Percentiles rank a stretch among this genome's conserved stretches.
Evolutionary conservation across 1,140 invertebrate species (phyloP).

Genomic region (Pachypsylla venusta): DNA sequence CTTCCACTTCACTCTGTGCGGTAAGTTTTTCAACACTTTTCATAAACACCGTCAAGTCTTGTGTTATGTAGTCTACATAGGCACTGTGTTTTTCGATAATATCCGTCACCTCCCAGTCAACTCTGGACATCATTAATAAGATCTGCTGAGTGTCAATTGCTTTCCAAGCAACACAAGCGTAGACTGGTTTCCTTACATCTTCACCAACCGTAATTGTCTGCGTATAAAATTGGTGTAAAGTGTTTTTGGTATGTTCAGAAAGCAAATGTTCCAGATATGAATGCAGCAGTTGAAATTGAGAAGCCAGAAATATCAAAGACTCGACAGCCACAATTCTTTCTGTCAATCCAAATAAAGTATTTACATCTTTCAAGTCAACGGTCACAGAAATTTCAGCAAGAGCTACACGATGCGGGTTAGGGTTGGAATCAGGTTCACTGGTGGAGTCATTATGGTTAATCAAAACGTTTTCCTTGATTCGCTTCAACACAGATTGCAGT

Average conservation of each 20-base stretch:
- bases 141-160: constrained; percentile 65
- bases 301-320: constrained; percentile 75
- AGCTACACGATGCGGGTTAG: background rate
- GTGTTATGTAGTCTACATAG: constrained; percentile 62
- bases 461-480: constrained; percentile 14
- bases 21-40: constrained; percentile 54
- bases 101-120: constrained; percentile 91
- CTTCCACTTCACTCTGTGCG: constrained; percentile 38
- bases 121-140: constrained; percentile 69
- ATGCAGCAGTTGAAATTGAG: constrained; percentile 69
- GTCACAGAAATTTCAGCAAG: constrained; percentile 45
- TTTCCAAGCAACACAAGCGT: constrained; percentile 63
- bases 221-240: constrained; percentile 55
- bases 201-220: constrained; percentile 50
- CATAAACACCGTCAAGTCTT: constrained; percentile 66
- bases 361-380: constrained; percentile 52
- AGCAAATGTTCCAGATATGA: constrained; percentile 64
- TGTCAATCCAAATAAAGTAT: constrained; percentile 60
- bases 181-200: constrained; percentile 69
- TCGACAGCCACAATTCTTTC: constrained; percentile 83
- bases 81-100: constrained; percentile 88
- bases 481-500: constrained; percentile 15
- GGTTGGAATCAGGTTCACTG: too few species aligned
- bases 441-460: background rate
- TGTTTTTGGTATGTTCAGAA: constrained; percentile 41